phyloP scores from a whole-genome alignment of 2,888 invertebrate genomes.

The Protonemura montana region DNA sequence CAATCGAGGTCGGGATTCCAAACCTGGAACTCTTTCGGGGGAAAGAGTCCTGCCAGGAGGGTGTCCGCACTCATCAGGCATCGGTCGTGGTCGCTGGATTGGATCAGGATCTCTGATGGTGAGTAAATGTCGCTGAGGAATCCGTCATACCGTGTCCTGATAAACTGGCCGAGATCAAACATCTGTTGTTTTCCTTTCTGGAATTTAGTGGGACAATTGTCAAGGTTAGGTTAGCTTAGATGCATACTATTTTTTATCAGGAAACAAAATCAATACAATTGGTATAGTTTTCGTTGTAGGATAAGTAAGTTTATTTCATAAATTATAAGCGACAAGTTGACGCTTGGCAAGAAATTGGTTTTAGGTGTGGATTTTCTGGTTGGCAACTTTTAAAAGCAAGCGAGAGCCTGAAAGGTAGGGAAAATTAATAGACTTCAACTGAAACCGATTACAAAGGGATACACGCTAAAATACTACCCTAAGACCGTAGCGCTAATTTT shows the following conservation, averaged over 20 bases:
- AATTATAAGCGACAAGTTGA: too few relatives aligned
- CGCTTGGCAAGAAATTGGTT: constrained; percentile 26
- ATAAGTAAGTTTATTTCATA: too few relatives aligned
- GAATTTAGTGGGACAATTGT: constrained; percentile 50
- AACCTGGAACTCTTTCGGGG: constrained; percentile 68
- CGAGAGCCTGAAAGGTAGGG: too few relatives aligned
- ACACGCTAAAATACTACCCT: too few relatives aligned
- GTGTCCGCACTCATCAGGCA: constrained; percentile 87
- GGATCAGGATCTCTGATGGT: constrained; percentile 67
- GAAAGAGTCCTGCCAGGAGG: constrained; percentile 80
- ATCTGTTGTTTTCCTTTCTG: constrained; percentile 80
- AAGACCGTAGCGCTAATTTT: too few relatives aligned
- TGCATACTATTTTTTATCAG: too few relatives aligned
- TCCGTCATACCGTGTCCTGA: constrained; percentile 72
- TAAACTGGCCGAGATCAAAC: constrained; percentile 75
- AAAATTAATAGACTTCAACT: too few relatives aligned
- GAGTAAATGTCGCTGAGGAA: constrained; percentile 71
- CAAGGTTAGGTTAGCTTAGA: constrained; percentile 36
- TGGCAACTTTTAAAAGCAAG: too few relatives aligned
- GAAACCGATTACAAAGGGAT: too few relatives aligned
- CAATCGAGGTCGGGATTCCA: constrained; percentile 73
- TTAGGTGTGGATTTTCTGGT: background rate
- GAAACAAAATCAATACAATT: too few relatives aligned
- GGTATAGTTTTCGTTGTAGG: too few relatives aligned
- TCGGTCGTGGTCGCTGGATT: constrained; percentile 82